Evolutionary conservation across 2,797 vertebrate genomes (phyloP).

Genomic region (Natrix natrix): DNA sequence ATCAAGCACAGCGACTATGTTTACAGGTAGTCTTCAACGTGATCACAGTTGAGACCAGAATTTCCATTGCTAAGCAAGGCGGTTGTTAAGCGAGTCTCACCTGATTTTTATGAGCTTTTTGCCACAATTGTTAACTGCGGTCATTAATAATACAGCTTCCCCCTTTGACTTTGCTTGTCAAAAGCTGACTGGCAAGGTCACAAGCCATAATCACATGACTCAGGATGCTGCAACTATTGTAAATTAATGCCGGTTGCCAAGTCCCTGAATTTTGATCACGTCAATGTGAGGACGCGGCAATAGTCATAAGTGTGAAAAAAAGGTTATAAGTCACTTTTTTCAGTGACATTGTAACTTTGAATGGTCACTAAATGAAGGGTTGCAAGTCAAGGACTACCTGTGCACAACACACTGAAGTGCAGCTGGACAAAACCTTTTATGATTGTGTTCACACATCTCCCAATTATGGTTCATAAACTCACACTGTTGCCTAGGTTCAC

Average conservation of each 20-base stretch:
- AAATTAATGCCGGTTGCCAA: neutral
- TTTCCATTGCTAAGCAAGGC: neutral
- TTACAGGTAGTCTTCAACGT: neutral
- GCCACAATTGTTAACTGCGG: neutral
- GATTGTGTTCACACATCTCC: neutral
- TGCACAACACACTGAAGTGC: neutral
- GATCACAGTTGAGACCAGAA: neutral
- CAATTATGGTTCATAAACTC: neutral
- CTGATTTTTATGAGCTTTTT: neutral
- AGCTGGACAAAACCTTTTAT: neutral
- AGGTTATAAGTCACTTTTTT: neutral
- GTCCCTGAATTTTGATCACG: neutral
- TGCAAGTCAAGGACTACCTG: no score
- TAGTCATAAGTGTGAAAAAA: neutral
- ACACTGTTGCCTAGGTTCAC: neutral
- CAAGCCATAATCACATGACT: neutral
- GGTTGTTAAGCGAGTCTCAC: neutral
- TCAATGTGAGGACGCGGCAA: no score
- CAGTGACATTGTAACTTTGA: neutral
- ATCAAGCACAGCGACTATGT: neutral
- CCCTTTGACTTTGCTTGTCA: neutral
- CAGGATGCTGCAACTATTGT: neutral
- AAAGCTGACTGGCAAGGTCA: neutral
- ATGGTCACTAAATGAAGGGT: neutral
- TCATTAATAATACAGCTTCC: neutral